Conservation (phyloP, 2,113 vertebrate genomes). For the Xyliphius kryptos region DNA sequence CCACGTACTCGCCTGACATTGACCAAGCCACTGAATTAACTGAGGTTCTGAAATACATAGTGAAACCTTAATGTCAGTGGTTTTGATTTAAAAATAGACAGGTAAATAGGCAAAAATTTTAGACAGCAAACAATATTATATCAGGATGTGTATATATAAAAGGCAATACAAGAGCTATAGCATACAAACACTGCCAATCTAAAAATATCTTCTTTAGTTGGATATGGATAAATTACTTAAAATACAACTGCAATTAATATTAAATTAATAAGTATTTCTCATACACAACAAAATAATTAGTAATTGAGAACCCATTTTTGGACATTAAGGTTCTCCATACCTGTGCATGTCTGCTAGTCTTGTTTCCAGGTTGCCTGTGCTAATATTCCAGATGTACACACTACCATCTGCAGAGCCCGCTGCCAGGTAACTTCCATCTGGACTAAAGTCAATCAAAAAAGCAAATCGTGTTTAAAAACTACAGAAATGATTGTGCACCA, state of each 20-base stretch:
- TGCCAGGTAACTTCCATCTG: constrained; percentile 67
- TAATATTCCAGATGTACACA: constrained; percentile 77
- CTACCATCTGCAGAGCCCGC: constrained; percentile 73
- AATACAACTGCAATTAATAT: no score
- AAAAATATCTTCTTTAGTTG: no score
- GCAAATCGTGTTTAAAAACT: no score
- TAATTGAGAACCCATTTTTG: not conserved
- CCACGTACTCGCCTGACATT: constrained; percentile 66
- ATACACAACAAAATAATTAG: no score
- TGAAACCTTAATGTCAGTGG: not conserved
- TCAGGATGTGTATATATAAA: no score
- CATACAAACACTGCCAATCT: no score
- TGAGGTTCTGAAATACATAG: constrained; percentile 54
- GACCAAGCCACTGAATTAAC: constrained; percentile 80
- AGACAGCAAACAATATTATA: no score
- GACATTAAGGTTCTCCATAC: constrained; percentile 59
- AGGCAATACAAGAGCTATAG: no score
- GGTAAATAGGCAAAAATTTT: no score
- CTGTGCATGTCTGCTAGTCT: constrained; percentile 68
- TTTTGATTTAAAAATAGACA: no score
- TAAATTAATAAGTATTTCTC: not conserved
- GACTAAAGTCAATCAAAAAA: constrained; percentile 57
- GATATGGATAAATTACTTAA: no score
- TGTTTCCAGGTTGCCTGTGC: constrained; percentile 64
- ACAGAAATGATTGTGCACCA: no score